Percentiles rank a stretch among this genome's conserved stretches.
Conservation (phyloP, 2,113 vertebrate species). For the Corythornis vintsioides region DNA sequence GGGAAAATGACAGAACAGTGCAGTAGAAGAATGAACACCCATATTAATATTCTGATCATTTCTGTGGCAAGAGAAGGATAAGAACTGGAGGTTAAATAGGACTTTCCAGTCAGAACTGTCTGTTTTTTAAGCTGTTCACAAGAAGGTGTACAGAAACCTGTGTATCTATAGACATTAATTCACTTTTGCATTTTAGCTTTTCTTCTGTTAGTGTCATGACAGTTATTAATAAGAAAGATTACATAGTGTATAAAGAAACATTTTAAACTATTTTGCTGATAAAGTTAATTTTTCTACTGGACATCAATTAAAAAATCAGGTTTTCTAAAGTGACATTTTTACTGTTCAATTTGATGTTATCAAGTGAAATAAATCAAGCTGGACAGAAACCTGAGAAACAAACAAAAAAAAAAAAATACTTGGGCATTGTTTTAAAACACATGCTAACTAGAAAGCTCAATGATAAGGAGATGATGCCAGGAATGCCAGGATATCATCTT, state of each 20-base stretch:
- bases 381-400: slow-evolving; percentile 26
- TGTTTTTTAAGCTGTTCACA: not conserved
- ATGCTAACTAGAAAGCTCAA: slow-evolving; percentile 64
- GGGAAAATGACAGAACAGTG: not conserved
- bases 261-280: slow-evolving; percentile 27
- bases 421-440: slow-evolving; percentile 62
- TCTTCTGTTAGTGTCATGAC: not conserved
- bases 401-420: slow-evolving; percentile 23
- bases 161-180: not conserved
- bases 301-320: slow-evolving; percentile 24
- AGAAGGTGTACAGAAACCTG: not conserved
- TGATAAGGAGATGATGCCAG: slow-evolving; percentile 62
- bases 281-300: slow-evolving; percentile 1
- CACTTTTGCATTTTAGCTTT: slow-evolving; percentile 6
- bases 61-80: not conserved
- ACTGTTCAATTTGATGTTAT: not conserved
- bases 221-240: slow-evolving; percentile 36
- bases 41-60: not conserved
- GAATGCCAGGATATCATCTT: slow-evolving; percentile 57
- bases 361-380: slow-evolving; percentile 9
- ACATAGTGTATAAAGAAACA: slow-evolving; percentile 4
- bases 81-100: not conserved
- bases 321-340: not conserved
- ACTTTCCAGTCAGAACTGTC: not conserved
- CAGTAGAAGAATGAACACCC: not conserved